phyloP scores from a whole-genome alignment of 2,888 invertebrate species.

The Protonemura montana region DNA sequence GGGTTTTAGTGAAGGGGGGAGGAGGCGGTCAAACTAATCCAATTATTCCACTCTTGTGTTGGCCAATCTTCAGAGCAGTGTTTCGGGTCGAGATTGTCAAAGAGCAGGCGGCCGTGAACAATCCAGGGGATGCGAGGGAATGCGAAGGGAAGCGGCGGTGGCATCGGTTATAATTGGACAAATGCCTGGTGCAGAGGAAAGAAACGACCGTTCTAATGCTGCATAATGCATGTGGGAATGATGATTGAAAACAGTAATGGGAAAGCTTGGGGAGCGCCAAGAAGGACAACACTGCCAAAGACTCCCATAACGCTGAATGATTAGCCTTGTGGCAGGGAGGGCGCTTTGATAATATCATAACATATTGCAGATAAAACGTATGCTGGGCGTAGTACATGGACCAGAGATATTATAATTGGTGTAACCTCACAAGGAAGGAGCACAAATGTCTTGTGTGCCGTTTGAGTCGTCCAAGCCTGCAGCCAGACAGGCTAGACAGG shows the following conservation, averaged over 20 bases:
- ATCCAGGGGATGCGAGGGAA: background rate
- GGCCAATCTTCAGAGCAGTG: constrained; percentile 22
- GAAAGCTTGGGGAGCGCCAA: background rate
- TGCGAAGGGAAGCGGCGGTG: background rate
- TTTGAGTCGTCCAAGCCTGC: background rate
- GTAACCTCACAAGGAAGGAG: background rate
- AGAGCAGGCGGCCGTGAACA: constrained; percentile 25
- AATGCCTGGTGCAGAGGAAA: background rate
- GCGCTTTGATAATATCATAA: too few species aligned
- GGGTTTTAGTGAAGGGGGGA: background rate
- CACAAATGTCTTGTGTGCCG: background rate
- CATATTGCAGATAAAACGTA: too few species aligned
- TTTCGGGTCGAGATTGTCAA: constrained; percentile 27
- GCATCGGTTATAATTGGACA: background rate
- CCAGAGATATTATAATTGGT: too few species aligned
- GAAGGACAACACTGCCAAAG: too few species aligned
- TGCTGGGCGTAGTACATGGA: too few species aligned
- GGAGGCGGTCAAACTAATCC: constrained; percentile 18
- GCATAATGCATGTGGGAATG: background rate
- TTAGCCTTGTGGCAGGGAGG: too few species aligned
- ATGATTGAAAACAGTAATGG: background rate
- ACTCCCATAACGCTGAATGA: too few species aligned
- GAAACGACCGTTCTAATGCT: background rate
- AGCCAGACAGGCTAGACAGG: too few species aligned
- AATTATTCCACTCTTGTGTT: constrained; percentile 32